Conservation (phyloP, 2,113 vertebrate genomes). For the Craseonycteris thonglongyai region DNA sequence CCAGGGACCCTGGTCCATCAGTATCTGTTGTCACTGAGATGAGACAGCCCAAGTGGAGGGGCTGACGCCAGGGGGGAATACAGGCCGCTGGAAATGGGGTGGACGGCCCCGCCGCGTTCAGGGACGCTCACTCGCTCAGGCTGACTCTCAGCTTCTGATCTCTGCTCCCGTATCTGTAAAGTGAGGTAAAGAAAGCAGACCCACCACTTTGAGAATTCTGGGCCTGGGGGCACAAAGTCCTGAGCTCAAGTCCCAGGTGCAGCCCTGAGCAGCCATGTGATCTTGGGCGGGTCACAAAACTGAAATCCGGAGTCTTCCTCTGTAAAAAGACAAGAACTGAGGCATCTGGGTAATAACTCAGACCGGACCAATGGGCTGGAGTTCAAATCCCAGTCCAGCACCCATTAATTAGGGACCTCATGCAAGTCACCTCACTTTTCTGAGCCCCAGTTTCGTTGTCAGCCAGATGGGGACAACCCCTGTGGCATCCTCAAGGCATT, state of each 20-base stretch:
- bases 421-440: neutral
- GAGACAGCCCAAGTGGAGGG: neutral
- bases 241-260: neutral
- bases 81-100: neutral
- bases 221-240: neutral
- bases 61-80: neutral
- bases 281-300: neutral
- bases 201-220: neutral
- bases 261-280: no score
- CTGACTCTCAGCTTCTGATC: neutral
- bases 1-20: neutral
- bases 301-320: neutral
- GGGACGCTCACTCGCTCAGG: neutral
- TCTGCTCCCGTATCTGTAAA: neutral
- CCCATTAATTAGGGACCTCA: no score
- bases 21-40: rapidly evolving
- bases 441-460: neutral
- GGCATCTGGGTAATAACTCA: neutral
- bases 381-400: neutral
- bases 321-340: neutral
- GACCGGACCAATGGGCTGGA: rapidly evolving
- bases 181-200: neutral
- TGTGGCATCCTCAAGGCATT: neutral
- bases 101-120: rapidly evolving
- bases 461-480: no score